Conservation (phyloP, 1,140 invertebrate species). For the Zaprionus vittiger region DNA sequence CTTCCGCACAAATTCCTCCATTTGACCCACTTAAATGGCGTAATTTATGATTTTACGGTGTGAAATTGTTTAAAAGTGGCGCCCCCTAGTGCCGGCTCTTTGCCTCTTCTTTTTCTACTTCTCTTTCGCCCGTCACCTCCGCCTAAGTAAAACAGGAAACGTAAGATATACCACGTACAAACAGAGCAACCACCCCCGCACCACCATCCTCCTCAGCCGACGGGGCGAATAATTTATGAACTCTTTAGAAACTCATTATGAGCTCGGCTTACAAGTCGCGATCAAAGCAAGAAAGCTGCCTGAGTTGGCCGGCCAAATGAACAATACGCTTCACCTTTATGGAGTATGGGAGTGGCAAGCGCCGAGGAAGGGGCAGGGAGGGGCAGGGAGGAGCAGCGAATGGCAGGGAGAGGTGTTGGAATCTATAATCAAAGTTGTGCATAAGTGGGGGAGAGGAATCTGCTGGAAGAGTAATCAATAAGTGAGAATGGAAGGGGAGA, state of each 20-base stretch:
- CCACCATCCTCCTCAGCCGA: not conserved
- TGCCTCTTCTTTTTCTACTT: constrained; percentile 9
- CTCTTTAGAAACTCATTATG: constrained; percentile 24
- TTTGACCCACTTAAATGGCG: constrained; percentile 83
- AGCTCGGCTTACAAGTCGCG: not conserved
- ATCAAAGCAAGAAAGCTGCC: not conserved
- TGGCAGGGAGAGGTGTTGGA: not conserved
- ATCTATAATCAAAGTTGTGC: not conserved
- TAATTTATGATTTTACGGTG: constrained; percentile 82
- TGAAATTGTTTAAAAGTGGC: constrained; percentile 73
- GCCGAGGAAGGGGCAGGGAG: not conserved
- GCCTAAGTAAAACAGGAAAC: constrained; percentile 23
- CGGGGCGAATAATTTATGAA: constrained; percentile 24
- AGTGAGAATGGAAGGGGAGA: not conserved
- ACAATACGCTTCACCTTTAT: not conserved
- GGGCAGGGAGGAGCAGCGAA: too few species aligned
- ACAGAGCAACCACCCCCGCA: not conserved
- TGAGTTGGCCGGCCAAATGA: not conserved
- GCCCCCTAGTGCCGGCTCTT: constrained; percentile 41
- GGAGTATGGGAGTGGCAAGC: not conserved
- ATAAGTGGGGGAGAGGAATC: not conserved
- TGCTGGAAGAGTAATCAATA: not conserved
- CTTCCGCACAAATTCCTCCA: constrained; percentile 83
- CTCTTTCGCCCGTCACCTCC: not conserved
- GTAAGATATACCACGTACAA: constrained; percentile 26